These are phyloP conservation scores for Poecilia gillii DNA, from an alignment of 2,797 vertebrate genomes.

Conservation along the genomic window DNA sequence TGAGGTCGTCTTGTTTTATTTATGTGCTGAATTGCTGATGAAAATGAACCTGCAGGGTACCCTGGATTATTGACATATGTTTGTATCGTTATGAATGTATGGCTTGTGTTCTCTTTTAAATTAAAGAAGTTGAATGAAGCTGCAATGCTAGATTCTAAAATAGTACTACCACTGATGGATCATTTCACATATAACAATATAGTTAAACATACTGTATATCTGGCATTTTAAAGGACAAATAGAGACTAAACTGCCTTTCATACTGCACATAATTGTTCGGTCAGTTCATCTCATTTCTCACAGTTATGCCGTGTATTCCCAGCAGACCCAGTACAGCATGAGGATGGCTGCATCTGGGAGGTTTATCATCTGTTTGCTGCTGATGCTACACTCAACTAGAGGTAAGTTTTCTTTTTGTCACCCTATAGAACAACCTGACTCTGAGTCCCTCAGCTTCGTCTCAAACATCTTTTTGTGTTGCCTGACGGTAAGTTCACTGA, in stretches of 20 bases:
- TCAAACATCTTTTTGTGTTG: neutral
- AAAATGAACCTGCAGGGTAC: neutral
- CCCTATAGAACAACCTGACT: neutral
- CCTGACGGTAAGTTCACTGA: neutral
- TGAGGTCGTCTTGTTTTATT: neutral
- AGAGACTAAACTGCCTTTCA: neutral
- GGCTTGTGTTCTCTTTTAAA: neutral
- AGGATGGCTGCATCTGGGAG: constrained; percentile 9
- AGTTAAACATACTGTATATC: neutral
- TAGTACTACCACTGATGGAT: neutral
- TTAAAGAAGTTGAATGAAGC: neutral
- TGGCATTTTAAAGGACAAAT: neutral
- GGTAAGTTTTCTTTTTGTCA: constrained; percentile 29
- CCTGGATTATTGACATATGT: neutral
- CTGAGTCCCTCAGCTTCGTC: too few relatives aligned
- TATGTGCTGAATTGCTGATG: neutral
- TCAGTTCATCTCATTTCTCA: neutral
- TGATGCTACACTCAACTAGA: constrained; percentile 29
- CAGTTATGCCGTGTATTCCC: neutral
- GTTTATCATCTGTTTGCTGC: constrained; percentile 36
- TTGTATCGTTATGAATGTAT: neutral
- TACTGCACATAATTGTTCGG: neutral
- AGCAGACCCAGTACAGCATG: neutral
- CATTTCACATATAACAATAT: neutral
- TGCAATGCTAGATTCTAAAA: neutral